Conservation (phyloP, 2,113 vertebrate species). For the Brachyhypopomus gauderio region DNA sequence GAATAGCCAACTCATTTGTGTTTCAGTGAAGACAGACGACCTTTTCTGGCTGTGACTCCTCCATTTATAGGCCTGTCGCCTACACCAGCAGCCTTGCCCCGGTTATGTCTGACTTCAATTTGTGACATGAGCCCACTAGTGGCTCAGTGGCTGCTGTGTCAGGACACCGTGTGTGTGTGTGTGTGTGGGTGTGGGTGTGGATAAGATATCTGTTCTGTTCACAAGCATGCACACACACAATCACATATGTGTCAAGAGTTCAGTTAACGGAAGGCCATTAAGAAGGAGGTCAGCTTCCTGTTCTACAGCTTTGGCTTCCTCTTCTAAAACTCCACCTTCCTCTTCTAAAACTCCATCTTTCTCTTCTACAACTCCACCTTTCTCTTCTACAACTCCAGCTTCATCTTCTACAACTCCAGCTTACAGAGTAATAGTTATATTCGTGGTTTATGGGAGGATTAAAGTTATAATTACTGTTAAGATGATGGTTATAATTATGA, state of each 20-base stretch:
- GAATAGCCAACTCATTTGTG: background rate
- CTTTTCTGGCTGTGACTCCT: background rate
- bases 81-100: background rate
- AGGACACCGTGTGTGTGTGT: background rate
- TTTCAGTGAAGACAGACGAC: background rate
- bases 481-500: too few species aligned
- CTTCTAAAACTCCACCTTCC: conserved; percentile 12
- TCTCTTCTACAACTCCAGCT: conserved; percentile 4
- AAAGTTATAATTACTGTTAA: too few species aligned
- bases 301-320: background rate
- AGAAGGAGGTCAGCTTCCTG: conserved; percentile 42
- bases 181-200: background rate
- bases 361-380: conserved; percentile 10
- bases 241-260: background rate
- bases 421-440: too few species aligned
- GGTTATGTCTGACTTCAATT: background rate
- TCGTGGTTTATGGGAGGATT: too few species aligned
- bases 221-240: background rate
- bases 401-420: background rate
- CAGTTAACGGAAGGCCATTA: conserved; percentile 40
- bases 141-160: too few species aligned
- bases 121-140: background rate
- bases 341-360: conserved; percentile 6
- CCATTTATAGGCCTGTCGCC: background rate
- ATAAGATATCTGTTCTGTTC: too few species aligned